These are phyloP conservation scores for Phyllostomus hastatus DNA, from an alignment of 2,113 vertebrate species.

Conservation along the genomic window DNA sequence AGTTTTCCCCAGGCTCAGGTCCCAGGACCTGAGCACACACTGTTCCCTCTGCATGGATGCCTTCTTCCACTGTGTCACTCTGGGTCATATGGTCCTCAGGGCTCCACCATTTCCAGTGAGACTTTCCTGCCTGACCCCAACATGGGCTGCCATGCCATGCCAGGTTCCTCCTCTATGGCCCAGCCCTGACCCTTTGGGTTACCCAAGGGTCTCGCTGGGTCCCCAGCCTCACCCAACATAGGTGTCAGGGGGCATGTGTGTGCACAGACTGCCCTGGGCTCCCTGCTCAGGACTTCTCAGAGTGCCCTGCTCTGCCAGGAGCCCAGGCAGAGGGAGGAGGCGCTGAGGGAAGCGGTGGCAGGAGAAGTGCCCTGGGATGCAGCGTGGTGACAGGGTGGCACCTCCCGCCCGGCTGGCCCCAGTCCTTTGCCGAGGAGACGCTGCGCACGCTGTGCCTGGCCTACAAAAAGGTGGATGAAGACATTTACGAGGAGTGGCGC, in stretches of 20 bases:
- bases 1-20: neutral
- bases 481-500: slow-evolving; percentile 82
- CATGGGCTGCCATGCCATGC: neutral
- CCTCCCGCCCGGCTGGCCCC: neutral
- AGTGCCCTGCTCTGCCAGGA: neutral
- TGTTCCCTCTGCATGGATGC: neutral
- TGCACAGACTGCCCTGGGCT: neutral
- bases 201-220: neutral
- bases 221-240: neutral
- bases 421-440: slow-evolving; percentile 85
- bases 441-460: slow-evolving; percentile 93
- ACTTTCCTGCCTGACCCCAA: neutral
- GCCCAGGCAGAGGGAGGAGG: neutral
- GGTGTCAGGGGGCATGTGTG: neutral
- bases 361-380: neutral
- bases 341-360: neutral
- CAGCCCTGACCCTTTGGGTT: neutral
- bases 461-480: slow-evolving; percentile 86
- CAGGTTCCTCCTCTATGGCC: neutral
- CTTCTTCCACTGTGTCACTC: neutral
- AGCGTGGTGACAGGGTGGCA: neutral
- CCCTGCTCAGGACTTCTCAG: neutral
- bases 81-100: neutral
- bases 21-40: neutral
- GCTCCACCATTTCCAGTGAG: neutral